A percentile compares a stretch with the other conserved stretches of the same genome.
Conservation (phyloP, 2,888 invertebrate genomes). For the Mactromeris polynyma region DNA sequence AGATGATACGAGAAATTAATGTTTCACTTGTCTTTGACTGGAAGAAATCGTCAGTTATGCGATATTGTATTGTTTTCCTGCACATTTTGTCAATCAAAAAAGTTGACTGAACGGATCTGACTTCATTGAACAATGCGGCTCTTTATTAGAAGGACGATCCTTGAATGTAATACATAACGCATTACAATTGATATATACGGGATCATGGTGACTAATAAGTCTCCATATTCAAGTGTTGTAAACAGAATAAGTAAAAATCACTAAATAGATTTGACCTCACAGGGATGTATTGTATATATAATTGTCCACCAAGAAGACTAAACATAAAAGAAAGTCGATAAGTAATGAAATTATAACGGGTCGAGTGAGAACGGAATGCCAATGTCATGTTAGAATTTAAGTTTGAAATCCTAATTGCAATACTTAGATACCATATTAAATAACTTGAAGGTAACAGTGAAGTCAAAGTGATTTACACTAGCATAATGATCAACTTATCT, state of each 20-base stretch:
- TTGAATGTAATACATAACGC: background rate
- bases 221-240: background rate
- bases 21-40: too few species aligned
- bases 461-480: background rate
- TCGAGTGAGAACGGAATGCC: background rate
- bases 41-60: too few species aligned
- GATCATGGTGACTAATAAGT: background rate
- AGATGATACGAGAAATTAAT: too few species aligned
- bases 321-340: background rate
- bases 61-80: too few species aligned
- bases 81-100: too few species aligned
- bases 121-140: too few species aligned
- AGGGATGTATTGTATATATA: background rate
- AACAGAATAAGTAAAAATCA: background rate
- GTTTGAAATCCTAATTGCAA: background rate
- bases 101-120: too few species aligned
- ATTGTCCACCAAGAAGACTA: background rate
- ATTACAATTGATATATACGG: background rate
- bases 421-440: background rate
- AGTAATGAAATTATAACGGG: background rate
- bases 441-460: background rate
- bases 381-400: background rate
- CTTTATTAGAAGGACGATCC: too few species aligned
- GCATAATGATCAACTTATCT: background rate
- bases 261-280: background rate